Conservation (phyloP, 1,140 invertebrate species). For the Phthorimaea operculella region DNA sequence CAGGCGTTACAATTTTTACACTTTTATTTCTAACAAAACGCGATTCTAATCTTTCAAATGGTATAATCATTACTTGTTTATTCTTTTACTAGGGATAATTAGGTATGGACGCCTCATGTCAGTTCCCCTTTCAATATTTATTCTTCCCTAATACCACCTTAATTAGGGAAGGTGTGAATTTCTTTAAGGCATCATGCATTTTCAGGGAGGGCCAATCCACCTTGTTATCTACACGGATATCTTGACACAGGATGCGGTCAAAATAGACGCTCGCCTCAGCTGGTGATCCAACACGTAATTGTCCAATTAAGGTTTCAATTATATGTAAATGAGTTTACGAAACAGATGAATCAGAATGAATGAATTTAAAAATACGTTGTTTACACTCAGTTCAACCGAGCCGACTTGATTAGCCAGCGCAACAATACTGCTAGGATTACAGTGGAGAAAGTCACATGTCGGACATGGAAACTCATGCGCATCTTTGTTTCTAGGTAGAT, state of each 20-base stretch:
- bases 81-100: too few species aligned
- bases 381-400: neutral
- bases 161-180: conserved; percentile 63
- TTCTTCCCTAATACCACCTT: conserved; percentile 50
- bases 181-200: conserved; percentile 42
- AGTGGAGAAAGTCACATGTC: conserved; percentile 17
- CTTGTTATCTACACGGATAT: conserved; percentile 41
- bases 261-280: conserved; percentile 35
- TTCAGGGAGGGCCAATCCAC: conserved; percentile 45
- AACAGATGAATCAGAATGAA: conserved; percentile 5
- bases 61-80: neutral
- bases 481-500: neutral
- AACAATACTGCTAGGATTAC: conserved; percentile 11
- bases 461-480: conserved; percentile 14
- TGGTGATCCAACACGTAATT: conserved; percentile 45
- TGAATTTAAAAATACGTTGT: neutral
- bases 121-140: conserved; percentile 42
- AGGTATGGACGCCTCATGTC: neutral
- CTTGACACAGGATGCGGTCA: conserved; percentile 43
- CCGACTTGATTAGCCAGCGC: conserved; percentile 8
- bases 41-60: conserved; percentile 12
- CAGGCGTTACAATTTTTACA: too few species aligned
- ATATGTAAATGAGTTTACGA: conserved; percentile 49
- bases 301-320: conserved; percentile 58
- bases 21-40: conserved; percentile 1